These are phyloP conservation scores for Rhabdophis nuchalis DNA, from an alignment of 2,797 vertebrate genomes.

Conservation along the genomic window DNA sequence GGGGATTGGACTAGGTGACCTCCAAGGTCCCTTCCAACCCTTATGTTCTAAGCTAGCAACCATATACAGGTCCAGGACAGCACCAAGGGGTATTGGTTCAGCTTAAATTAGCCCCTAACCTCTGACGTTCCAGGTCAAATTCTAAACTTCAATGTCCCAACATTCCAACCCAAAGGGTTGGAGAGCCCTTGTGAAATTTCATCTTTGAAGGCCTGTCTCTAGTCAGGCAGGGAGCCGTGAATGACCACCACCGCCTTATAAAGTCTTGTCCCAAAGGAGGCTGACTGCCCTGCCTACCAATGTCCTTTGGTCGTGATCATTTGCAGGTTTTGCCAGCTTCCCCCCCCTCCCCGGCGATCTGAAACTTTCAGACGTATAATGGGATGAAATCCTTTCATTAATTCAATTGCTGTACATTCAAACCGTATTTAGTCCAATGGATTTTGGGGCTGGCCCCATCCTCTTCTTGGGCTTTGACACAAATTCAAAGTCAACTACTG, in stretches of 20 bases:
- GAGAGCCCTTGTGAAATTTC: not conserved
- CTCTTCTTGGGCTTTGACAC: not conserved
- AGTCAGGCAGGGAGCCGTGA: not conserved
- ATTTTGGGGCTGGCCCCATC: not conserved
- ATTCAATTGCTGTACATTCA: not conserved
- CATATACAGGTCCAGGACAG: not conserved
- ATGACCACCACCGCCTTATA: not conserved
- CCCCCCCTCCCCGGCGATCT: not conserved
- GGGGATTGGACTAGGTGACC: not conserved
- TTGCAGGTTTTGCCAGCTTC: not conserved
- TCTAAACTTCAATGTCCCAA: not conserved
- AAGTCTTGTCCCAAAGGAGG: not conserved
- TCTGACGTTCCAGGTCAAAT: not conserved
- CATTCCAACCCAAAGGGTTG: not conserved
- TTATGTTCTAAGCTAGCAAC: not conserved
- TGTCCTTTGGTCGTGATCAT: not conserved
- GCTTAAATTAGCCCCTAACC: not conserved
- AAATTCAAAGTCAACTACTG: not conserved
- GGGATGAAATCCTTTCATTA: not conserved
- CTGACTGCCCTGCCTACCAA: not conserved
- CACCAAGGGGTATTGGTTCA: not conserved
- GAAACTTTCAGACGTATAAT: not conserved
- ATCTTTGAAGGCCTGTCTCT: not conserved
- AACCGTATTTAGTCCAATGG: not conserved
- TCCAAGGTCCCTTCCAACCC: not conserved